Evolutionary conservation across 1,140 invertebrate species (phyloP).

Genomic region (Drosophila sp.): DNA sequence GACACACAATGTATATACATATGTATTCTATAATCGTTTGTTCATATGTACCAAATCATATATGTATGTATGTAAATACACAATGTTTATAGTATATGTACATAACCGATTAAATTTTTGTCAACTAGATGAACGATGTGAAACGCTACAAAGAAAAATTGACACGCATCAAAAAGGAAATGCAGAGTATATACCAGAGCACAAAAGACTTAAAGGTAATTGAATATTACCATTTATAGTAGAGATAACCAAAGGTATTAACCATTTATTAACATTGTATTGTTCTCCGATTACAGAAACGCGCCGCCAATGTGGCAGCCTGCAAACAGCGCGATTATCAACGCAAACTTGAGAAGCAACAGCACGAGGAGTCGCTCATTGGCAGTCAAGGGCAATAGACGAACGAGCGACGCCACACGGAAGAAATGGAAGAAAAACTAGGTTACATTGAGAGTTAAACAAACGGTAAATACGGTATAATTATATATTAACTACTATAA

Average conservation of each 20-base stretch:
- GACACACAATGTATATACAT: too few species aligned
- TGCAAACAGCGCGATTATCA: slow-evolving; percentile 78
- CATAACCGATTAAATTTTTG: slow-evolving; percentile 13
- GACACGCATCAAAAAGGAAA: slow-evolving; percentile 75
- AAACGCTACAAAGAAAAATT: slow-evolving; percentile 74
- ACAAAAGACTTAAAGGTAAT: slow-evolving; percentile 77
- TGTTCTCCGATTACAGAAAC: slow-evolving; percentile 72
- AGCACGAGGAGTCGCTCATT: slow-evolving; percentile 79
- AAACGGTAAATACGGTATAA: slow-evolving; percentile 36
- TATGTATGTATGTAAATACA: not conserved
- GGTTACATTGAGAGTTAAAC: slow-evolving; percentile 49
- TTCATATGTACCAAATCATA: too few species aligned
- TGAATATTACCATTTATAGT: slow-evolving; percentile 16
- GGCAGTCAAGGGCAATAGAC: slow-evolving; percentile 47
- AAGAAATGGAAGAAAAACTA: not conserved
- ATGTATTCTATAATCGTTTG: not conserved
- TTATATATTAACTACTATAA: slow-evolving; percentile 13
- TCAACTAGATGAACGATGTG: slow-evolving; percentile 68
- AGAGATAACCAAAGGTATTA: slow-evolving; percentile 38
- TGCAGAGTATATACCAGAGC: slow-evolving; percentile 78
- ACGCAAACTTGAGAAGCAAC: slow-evolving; percentile 73
- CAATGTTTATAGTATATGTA: not conserved
- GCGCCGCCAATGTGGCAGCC: slow-evolving; percentile 66
- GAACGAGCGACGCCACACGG: not conserved
- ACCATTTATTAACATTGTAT: slow-evolving; percentile 45